Evolutionary conservation across 2,797 vertebrate genomes (phyloP), one percentile per base, ranked within the genome.

Genomic region (Spinus olivaceus): DNA sequence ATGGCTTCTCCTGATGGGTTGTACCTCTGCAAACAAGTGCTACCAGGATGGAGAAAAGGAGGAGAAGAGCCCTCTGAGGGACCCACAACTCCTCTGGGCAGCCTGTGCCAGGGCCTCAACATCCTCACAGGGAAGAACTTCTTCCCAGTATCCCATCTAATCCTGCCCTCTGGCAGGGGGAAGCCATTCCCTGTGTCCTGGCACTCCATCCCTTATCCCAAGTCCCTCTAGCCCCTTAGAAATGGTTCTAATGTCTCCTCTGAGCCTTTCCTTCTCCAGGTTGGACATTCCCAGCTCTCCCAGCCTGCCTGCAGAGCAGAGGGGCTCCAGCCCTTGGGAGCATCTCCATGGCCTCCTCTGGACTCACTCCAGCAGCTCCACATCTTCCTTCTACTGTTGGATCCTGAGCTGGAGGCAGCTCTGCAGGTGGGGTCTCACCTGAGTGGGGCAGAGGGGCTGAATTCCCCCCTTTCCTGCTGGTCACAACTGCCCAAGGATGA

Each of bases 361-460:
- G n/a, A 12, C 2, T 18, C 0, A 0, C 20, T 83, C 47, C 63
- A 78, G 13, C 28, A 86, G 33, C 14, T 60, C 39, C 53, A 13
- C 3, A 2, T 46, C 51, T 7, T 24, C 59, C 10, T 57, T 3
- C 7, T n/a, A 8, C 5, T 63, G 27, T 2, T 41, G 39, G 27
- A 42, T 9, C 28, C 54, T 4, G 24, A 23, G 32, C 24, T 67
- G 70, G 15, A 72, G 0, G 2, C 37, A 71, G n/a, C 2, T 19
- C n/a, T 60, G 4, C n/a, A 22, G 44, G 27, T 30, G 35, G 16
- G n/a, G 3, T 35, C 35, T n/a, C 70, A 17, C 2, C 12, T 30
- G 28, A 65, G 7, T 0, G 0, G 24, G 39, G 23, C 0, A 66
- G 22, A 66, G 25, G 9, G 9, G 14, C 0, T 32, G 15, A 76